phyloP scores from a whole-genome alignment of 1,140 invertebrate genomes.

The Bombus difficillimus region DNA sequence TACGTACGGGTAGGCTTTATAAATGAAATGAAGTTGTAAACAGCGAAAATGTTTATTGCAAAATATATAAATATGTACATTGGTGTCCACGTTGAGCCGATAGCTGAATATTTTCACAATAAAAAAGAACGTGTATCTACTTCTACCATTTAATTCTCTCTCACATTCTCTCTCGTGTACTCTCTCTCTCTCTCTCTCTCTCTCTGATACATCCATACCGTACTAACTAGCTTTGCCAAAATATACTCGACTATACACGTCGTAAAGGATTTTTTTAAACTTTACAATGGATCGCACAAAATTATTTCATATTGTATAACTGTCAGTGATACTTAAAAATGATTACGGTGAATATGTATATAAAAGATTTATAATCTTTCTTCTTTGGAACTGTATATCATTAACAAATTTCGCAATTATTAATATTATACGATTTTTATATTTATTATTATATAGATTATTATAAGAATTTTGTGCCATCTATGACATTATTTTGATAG shows the following conservation, averaged over 20 bases:
- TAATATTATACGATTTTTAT: background rate
- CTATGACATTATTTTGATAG: conserved; percentile 44
- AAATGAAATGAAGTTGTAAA: conserved; percentile 82
- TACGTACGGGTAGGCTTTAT: conserved; percentile 71
- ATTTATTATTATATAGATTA: too few relatives aligned
- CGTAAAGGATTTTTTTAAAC: conserved; percentile 34
- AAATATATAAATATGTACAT: conserved; percentile 80
- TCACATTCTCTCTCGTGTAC: conserved; percentile 37
- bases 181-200: conserved; percentile 36
- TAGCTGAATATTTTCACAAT: conserved; percentile 81
- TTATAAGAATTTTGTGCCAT: conserved; percentile 51
- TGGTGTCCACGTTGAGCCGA: conserved; percentile 79
- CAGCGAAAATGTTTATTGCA: conserved; percentile 82
- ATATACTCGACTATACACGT: conserved; percentile 49
- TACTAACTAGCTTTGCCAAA: conserved; percentile 58
- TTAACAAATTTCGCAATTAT: too few relatives aligned
- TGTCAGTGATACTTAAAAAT: background rate
- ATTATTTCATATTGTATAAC: conserved; percentile 12
- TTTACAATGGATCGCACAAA: conserved; percentile 63
- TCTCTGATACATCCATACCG: conserved; percentile 51
- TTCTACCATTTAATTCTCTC: conserved; percentile 56
- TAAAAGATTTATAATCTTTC: background rate
- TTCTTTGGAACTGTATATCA: background rate
- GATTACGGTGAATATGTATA: background rate
- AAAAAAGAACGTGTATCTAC: conserved; percentile 66